phyloP scores from a whole-genome alignment of 2,888 invertebrate genomes.

The Podotricha telesiphe region DNA sequence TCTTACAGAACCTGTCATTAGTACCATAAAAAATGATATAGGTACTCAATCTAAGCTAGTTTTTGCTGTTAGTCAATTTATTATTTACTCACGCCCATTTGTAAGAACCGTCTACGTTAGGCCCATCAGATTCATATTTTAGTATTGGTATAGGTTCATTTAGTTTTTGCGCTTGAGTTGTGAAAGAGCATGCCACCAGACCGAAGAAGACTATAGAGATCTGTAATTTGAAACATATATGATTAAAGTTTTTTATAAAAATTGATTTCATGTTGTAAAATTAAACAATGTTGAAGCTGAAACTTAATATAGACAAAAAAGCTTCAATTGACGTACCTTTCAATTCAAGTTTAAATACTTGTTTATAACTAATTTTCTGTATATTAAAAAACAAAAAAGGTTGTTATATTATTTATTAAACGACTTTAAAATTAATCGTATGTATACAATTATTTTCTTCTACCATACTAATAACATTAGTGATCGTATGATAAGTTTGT shows the following conservation, averaged over 20 bases:
- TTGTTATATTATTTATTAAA: background rate
- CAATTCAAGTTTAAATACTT: too few species aligned
- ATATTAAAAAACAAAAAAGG: too few species aligned
- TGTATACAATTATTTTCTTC: background rate
- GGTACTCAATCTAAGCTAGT: background rate
- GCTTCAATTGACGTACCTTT: too few species aligned
- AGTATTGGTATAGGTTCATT: slow-evolving; percentile 84
- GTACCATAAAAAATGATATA: background rate
- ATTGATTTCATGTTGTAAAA: too few species aligned
- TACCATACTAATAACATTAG: background rate
- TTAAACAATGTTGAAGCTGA: too few species aligned
- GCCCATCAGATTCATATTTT: slow-evolving; percentile 84
- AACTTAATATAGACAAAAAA: too few species aligned
- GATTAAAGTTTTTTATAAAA: background rate
- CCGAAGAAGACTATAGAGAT: slow-evolving; percentile 59
- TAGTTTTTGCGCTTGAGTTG: slow-evolving; percentile 55
- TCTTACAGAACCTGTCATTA: background rate
- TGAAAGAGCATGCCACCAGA: slow-evolving; percentile 51
- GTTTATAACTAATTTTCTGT: too few species aligned
- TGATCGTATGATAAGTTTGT: background rate
- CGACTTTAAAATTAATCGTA: background rate
- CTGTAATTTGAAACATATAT: slow-evolving; percentile 53
- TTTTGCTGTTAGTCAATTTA: slow-evolving; percentile 8
- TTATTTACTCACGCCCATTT: slow-evolving; percentile 80
- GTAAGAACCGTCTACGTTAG: slow-evolving; percentile 85